A percentile compares a stretch with the other conserved stretches of the same genome.
Evolutionary conservation across 1,140 invertebrate species (phyloP).

Genomic region (Agrypnia vestita): DNA sequence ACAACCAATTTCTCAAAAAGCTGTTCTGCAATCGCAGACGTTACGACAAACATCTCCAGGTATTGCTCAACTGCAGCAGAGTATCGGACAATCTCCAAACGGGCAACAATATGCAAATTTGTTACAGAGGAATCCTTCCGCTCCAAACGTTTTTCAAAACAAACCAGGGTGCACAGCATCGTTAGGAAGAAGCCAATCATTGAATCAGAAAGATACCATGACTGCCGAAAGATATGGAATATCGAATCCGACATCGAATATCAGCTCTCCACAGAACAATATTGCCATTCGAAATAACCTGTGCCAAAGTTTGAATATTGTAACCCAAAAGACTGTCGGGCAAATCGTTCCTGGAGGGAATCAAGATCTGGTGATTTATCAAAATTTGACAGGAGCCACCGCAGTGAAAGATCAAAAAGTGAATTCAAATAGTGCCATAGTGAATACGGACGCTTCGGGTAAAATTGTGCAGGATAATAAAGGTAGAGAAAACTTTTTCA

Average conservation of each 20-base stretch:
- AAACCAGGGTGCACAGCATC: conserved; percentile 58
- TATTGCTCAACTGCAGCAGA: conserved; percentile 65
- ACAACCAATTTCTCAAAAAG: conserved; percentile 49
- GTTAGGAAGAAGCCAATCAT: conserved; percentile 57
- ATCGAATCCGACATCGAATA: conserved; percentile 38
- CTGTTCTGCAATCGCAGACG: conserved; percentile 41
- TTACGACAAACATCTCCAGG: conserved; percentile 50
- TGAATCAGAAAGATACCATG: conserved; percentile 57
- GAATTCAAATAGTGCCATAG: conserved; percentile 35
- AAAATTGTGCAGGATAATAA: conserved; percentile 45
- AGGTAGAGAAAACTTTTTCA: conserved; percentile 62
- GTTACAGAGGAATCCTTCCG: conserved; percentile 66
- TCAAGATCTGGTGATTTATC: conserved; percentile 70
- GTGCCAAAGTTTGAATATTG: conserved; percentile 73
- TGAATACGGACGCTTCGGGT: conserved; percentile 30
- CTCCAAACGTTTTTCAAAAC: conserved; percentile 52
- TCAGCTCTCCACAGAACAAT: conserved; percentile 59
- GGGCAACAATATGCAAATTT: conserved; percentile 70
- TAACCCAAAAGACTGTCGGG: conserved; percentile 71
- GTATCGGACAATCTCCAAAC: conserved; percentile 66
- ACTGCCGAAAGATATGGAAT: conserved; percentile 52
- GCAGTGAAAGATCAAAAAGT: conserved; percentile 59
- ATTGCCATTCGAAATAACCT: conserved; percentile 64
- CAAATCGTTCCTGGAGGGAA: conserved; percentile 69
- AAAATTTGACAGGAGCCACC: conserved; percentile 67